phyloP scores from a whole-genome alignment of 2,113 vertebrate species.

The Sterrhoptilus dennistouni region DNA sequence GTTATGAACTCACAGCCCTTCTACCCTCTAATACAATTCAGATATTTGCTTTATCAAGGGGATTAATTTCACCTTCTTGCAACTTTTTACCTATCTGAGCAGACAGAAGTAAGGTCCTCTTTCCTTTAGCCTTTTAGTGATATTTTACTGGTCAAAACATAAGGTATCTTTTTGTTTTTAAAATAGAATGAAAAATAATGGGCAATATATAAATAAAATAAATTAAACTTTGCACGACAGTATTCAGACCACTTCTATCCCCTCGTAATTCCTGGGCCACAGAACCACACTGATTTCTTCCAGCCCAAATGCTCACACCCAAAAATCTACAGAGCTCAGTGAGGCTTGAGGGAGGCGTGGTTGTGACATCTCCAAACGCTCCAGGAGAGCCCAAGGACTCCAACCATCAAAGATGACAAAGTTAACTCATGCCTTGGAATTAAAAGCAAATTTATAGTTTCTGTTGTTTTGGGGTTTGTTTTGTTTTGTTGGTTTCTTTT shows the following conservation, averaged over 20 bases:
- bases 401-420: not conserved
- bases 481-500: not conserved
- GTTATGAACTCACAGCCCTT: not conserved
- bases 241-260: not conserved
- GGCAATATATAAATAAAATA: not conserved
- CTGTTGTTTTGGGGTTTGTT: fast-evolving
- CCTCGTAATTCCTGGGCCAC: not conserved
- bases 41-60: not conserved
- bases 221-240: not conserved
- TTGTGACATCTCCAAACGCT: not conserved
- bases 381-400: not conserved
- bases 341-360: not conserved
- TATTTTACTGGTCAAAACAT: not conserved
- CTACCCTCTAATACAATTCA: not conserved
- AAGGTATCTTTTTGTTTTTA: not conserved
- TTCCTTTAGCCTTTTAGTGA: not conserved
- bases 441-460: not conserved
- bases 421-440: not conserved
- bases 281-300: not conserved
- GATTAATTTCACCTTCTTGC: not conserved
- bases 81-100: not conserved
- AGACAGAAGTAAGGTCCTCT: not conserved
- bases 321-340: not conserved
- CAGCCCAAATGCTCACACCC: not conserved
- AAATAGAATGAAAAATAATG: not conserved